Evolutionary conservation across 1,140 invertebrate species (phyloP), one percentile per base, ranked within the genome.

Genomic region (Tyrophagus putrescentiae): DNA sequence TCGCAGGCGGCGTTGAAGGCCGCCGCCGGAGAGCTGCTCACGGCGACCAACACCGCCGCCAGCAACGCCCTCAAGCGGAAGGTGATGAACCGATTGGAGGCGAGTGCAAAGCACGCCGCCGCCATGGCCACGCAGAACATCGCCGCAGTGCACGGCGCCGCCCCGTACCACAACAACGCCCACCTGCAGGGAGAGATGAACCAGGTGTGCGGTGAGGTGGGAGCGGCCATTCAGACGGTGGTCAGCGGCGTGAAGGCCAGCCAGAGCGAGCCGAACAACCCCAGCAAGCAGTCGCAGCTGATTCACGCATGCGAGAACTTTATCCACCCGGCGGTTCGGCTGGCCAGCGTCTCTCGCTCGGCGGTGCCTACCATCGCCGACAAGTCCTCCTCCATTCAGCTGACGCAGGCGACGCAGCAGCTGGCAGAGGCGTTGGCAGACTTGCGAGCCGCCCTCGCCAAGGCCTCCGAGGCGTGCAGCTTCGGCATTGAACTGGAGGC

Each of bases 281-380:
- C 84, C 2, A 79, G 81, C 31, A 79, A 82, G 1, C 85, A 92
- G 68, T 71, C 88, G 3, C 82, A 84, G 66, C 75, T 95, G 0
- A 89, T 94, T 64, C 86, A 87, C 64, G 82, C 86, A 3, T 83
- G 85, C 7, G 86, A 94, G 68, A 81, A 85, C 53, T 89, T 93
- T 69, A 60, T 71, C 36, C 65, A 76, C 73, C 82, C 79, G 23
- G 81, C 77, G 50, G 77, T 77, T 4, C 77, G 79, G 61, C 78
- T 92, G 57, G 80, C 88, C 5, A 69, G 71, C 34, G 69, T 87
- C 0, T 82, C 85, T 0, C 79, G 87, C 65, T 82, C 85, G 4
- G 82, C 89, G 6, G 73, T 93, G 16, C 89, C 90, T 0, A 91
- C 89, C 0, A 81, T 97, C 1, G 76, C 74, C 0, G 88, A 97